These are phyloP conservation scores for Leptobrachium leishanense DNA, from an alignment of 2,113 vertebrate species.

Conservation along the genomic window DNA sequence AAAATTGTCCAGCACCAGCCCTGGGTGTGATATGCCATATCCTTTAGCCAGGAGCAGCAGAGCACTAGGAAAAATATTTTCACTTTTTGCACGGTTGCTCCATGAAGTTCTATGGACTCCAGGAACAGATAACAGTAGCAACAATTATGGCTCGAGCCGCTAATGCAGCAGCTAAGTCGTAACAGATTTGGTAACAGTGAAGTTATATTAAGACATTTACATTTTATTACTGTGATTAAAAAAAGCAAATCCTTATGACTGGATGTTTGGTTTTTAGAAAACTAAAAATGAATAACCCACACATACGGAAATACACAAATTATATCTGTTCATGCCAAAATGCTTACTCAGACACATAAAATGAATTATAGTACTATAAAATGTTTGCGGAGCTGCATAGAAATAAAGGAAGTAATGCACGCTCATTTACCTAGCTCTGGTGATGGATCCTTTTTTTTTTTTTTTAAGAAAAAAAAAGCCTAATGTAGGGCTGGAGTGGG, in stretches of 20 bases:
- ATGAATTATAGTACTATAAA: slow-evolving; percentile 16
- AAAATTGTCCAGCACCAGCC: too few species aligned
- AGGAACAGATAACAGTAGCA: too few species aligned
- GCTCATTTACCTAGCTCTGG: slow-evolving; percentile 19
- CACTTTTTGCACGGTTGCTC: too few species aligned
- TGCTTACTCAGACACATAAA: slow-evolving; percentile 19
- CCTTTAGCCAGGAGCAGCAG: too few species aligned
- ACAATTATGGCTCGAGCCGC: too few species aligned
- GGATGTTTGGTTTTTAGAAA: slow-evolving; percentile 3
- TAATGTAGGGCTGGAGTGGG: too few species aligned
- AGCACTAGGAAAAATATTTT: too few species aligned
- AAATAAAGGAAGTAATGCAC: slow-evolving; percentile 7
- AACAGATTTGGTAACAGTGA: too few species aligned
- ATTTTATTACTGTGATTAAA: slow-evolving; percentile 12
- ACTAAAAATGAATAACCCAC: not conserved
- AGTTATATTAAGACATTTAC: not conserved
- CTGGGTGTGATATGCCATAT: too few species aligned
- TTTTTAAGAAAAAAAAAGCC: too few species aligned
- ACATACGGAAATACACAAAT: not conserved
- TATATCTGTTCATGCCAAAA: slow-evolving; percentile 6
- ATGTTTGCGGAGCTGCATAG: slow-evolving; percentile 21
- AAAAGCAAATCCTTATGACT: slow-evolving; percentile 21
- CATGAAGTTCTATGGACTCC: too few species aligned
- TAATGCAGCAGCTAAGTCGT: too few species aligned
- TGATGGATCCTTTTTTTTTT: not conserved